Percentiles rank a stretch among this genome's conserved stretches.
Evolutionary conservation across 1,140 invertebrate genomes (phyloP).

Genomic region (Drosophila tropicalis): DNA sequence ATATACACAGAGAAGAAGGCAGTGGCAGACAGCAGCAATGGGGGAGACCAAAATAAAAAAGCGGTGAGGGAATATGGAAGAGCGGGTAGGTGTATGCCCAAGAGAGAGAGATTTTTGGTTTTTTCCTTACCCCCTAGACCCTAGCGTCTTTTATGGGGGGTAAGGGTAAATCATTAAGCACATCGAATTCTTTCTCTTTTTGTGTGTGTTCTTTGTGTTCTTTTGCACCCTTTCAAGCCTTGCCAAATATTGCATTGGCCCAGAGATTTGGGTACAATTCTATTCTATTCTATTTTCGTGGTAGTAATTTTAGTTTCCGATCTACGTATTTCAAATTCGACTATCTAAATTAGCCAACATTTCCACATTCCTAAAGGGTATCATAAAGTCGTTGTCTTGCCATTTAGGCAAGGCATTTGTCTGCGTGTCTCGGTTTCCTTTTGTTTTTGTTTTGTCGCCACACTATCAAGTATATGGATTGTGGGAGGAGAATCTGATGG

Average conservation of each 20-base stretch:
- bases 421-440: conserved; percentile 42
- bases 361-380: not conserved
- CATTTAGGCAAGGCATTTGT: not conserved
- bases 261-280: not conserved
- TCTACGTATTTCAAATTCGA: too few species aligned
- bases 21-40: conserved; percentile 14
- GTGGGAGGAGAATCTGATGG: not conserved
- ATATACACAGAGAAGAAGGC: conserved; percentile 50
- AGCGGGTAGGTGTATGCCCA: conserved; percentile 41
- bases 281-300: not conserved
- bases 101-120: conserved; percentile 77
- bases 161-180: conserved; percentile 69
- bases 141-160: conserved; percentile 51
- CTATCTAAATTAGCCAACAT: too few species aligned
- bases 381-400: not conserved
- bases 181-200: conserved; percentile 26
- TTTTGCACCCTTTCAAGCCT: not conserved
- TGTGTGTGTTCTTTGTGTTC: conserved; percentile 21
- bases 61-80: not conserved
- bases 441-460: conserved; percentile 44
- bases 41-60: too few species aligned
- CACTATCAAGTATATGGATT: conserved; percentile 42
- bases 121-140: conserved; percentile 45
- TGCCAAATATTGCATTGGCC: not conserved
- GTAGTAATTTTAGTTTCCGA: too few species aligned